Base-by-base conservation (phyloP, 2,113 vertebrate species). In the Barbus barbus region DNA sequence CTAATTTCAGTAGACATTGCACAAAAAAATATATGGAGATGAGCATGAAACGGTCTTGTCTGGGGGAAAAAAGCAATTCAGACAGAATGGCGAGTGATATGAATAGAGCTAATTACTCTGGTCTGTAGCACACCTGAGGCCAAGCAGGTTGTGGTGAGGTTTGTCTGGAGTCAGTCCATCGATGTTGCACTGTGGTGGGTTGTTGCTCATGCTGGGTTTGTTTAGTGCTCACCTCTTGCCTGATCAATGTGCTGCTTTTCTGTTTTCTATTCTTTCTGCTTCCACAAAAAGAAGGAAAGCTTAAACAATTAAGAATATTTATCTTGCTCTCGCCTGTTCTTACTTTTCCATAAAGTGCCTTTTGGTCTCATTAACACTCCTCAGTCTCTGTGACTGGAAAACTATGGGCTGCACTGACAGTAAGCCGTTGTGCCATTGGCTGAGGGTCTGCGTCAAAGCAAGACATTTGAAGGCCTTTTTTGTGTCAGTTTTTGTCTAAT, bases 151-250 rank as follows among this genome's bases (percentile, higher is more conserved):
- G 60, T 63, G 58, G 82, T 38, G 13, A 80, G 77, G 78, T 86
- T 83, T 78, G 82, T 76, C 80, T 79, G 74, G 71, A 56, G 56
- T 79, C 63, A 75, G 53, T 36, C 79, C 65, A 63, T 86, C 77
- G 36, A 84, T 77, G 73, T 60, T 65, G n/a, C 65, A 7, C 79
- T 63, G 77, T 46, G 38, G 20, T 11, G 53, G 24, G 67, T 74
- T 60, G 73, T 74, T 83, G 44, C 67, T 89, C 88, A 81, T 11
- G 85, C 87, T 86, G 87, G 67, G 77, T 83, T 87, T 87, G 78
- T 88, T 85, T 76, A 76, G 72, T 61, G 51, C 83, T 80, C 80
- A 69, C 74, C 81, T 84, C 69, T 77, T 26, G 24, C 5, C 60
- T 82, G 85, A 88, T 87, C 85, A 82, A 83, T 88, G 82, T 51